phyloP scores from a whole-genome alignment of 1,140 invertebrate species.

The Tetranychus cinnabarinus region DNA sequence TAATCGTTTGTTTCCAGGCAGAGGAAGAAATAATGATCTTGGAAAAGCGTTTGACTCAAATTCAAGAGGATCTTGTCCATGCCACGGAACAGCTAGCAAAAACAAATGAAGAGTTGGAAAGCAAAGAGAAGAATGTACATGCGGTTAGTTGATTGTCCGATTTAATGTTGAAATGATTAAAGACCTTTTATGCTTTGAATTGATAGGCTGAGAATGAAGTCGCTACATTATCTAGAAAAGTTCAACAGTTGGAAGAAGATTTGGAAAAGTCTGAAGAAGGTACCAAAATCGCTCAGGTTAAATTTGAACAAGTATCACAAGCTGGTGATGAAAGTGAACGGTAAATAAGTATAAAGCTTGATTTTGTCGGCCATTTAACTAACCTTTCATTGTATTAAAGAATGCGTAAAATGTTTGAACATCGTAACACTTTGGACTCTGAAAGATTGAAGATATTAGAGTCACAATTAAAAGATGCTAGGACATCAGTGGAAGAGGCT shows the following conservation, averaged over 20 bases:
- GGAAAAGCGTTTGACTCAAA: conserved; percentile 96
- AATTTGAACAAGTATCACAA: conserved; percentile 92
- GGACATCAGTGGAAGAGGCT: conserved; percentile 97
- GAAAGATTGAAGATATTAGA: conserved; percentile 98
- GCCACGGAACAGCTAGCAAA: conserved; percentile 81
- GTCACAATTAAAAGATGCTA: conserved; percentile 95
- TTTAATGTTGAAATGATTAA: neutral
- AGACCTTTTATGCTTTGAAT: neutral
- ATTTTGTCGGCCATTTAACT: neutral
- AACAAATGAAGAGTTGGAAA: conserved; percentile 83
- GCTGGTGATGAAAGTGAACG: conserved; percentile 98
- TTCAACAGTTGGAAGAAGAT: conserved; percentile 88
- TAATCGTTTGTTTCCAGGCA: conserved; percentile 30
- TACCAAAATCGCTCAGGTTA: conserved; percentile 57
- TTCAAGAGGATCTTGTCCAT: conserved; percentile 94
- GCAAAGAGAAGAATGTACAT: conserved; percentile 55
- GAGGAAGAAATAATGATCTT: conserved; percentile 89
- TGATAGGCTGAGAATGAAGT: conserved; percentile 26
- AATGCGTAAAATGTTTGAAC: conserved; percentile 98
- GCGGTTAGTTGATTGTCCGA: neutral
- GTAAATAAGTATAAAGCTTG: conserved; percentile 32
- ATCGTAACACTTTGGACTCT: conserved; percentile 95
- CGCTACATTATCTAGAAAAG: conserved; percentile 60
- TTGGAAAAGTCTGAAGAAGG: conserved; percentile 33
- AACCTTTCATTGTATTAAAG: conserved; percentile 17